A percentile compares a stretch with the other conserved stretches of the same genome.
phyloP scores from a whole-genome alignment of 2,797 vertebrate genomes.

The Hydrocynus forskahlii region DNA sequence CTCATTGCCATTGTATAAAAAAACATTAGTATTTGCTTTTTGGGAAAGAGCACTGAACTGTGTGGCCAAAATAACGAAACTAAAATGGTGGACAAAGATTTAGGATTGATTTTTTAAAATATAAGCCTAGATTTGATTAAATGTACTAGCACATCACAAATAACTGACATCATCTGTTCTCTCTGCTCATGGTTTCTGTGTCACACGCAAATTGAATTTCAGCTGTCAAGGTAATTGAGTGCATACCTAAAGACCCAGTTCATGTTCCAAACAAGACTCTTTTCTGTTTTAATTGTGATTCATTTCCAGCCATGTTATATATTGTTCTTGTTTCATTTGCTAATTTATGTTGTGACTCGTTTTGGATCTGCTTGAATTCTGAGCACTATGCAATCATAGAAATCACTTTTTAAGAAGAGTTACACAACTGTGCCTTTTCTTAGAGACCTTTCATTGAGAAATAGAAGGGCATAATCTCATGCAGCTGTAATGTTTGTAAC shows the following conservation, averaged over 20 bases:
- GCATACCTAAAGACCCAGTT: slow-evolving; percentile 34
- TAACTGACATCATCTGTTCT: background rate
- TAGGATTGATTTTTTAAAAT: background rate
- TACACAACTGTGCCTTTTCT: slow-evolving; percentile 76
- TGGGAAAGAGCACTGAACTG: slow-evolving; percentile 10
- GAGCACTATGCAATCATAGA: slow-evolving; percentile 59
- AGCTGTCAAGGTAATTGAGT: background rate
- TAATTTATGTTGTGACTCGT: slow-evolving; percentile 28
- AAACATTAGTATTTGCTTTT: slow-evolving; percentile 40
- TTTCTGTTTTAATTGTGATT: slow-evolving; percentile 1
- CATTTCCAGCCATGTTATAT: slow-evolving; percentile 22
- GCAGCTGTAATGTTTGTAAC: slow-evolving; percentile 51
- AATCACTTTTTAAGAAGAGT: slow-evolving; percentile 65
- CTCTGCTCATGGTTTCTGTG: background rate
- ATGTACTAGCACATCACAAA: background rate
- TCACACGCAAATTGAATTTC: slow-evolving; percentile 12
- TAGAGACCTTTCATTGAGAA: slow-evolving; percentile 50
- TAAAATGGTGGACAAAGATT: slow-evolving; percentile 7
- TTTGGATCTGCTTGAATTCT: slow-evolving; percentile 45
- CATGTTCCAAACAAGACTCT: background rate
- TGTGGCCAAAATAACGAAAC: slow-evolving; percentile 2
- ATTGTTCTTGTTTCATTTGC: background rate
- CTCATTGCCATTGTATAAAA: slow-evolving; percentile 38
- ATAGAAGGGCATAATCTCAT: slow-evolving; percentile 48
- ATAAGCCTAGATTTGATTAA: background rate